Evolutionary conservation across 2,113 vertebrate genomes (phyloP).

Genomic region (Quiscalus mexicanus): DNA sequence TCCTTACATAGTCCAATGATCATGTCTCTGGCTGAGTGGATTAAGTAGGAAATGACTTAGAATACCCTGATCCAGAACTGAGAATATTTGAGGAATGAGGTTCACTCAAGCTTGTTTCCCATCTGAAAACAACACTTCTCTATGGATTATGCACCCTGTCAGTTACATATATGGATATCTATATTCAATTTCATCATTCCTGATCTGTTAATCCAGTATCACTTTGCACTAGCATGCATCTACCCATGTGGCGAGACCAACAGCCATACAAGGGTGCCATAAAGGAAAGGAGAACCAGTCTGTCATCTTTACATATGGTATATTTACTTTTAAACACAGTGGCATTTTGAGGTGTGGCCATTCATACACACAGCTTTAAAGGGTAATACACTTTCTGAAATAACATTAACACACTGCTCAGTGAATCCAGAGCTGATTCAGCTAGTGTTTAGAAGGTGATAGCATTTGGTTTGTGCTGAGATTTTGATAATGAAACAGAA

Average conservation of each 20-base stretch:
- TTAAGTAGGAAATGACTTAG: neutral
- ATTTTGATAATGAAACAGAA: neutral
- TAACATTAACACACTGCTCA: neutral
- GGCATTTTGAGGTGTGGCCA: neutral
- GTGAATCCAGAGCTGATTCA: neutral
- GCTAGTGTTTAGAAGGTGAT: neutral
- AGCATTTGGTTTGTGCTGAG: neutral
- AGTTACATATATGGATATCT: neutral
- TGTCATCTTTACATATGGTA: neutral
- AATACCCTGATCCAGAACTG: neutral
- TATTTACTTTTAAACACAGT: neutral
- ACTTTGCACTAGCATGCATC: neutral
- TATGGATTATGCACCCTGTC: neutral
- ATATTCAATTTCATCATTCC: neutral
- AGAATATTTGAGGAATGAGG: neutral
- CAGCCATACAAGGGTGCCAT: neutral
- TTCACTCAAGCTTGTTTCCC: neutral
- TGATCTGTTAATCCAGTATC: neutral
- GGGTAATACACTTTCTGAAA: neutral
- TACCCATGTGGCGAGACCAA: neutral
- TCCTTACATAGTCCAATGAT: neutral
- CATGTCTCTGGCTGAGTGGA: slow-evolving; percentile 1
- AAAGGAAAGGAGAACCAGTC: neutral
- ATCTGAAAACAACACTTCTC: neutral
- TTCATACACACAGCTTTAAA: neutral